These are phyloP conservation scores for Drosophila parthenogenetica DNA, from an alignment of 2,888 invertebrate species.

Conservation along the genomic window DNA sequence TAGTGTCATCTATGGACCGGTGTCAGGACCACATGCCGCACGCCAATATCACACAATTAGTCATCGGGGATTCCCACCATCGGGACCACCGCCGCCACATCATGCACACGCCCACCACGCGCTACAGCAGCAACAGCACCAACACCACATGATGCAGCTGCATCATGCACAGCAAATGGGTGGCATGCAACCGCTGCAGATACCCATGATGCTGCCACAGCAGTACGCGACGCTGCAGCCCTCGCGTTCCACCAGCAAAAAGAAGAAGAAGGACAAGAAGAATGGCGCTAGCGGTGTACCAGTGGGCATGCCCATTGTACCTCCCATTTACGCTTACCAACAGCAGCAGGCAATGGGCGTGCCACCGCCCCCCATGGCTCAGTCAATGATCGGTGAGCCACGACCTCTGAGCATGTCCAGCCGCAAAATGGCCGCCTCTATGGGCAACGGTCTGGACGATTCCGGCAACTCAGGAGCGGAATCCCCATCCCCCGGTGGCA, in stretches of 20 bases:
- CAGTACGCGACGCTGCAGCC: constrained; percentile 89
- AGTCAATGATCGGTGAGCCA: constrained; percentile 87
- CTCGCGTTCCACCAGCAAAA: constrained; percentile 87
- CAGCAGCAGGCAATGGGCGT: constrained; percentile 72
- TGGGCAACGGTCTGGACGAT: constrained; percentile 87
- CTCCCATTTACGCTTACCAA: constrained; percentile 86
- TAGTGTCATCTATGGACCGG: constrained; percentile 85
- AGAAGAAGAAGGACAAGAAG: constrained; percentile 85
- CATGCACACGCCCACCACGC: constrained; percentile 60
- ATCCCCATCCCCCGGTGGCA: constrained; percentile 88
- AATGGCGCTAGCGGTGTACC: constrained; percentile 82
- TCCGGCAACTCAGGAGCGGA: constrained; percentile 86
- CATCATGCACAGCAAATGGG: constrained; percentile 69
- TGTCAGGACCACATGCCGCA: constrained; percentile 81
- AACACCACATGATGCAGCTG: constrained; percentile 68
- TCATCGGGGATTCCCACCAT: constrained; percentile 84
- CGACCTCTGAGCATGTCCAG: constrained; percentile 86
- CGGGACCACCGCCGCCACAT: constrained; percentile 78
- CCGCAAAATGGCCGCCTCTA: constrained; percentile 89
- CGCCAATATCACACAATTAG: constrained; percentile 86
- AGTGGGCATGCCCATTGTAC: constrained; percentile 86
- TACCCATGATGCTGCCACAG: constrained; percentile 86
- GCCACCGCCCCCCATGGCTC: constrained; percentile 84
- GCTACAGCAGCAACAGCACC: constrained; percentile 70
- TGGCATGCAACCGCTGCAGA: constrained; percentile 84